Base-by-base conservation (phyloP, 2,888 invertebrate genomes). In the Ligdia adustata region DNA sequence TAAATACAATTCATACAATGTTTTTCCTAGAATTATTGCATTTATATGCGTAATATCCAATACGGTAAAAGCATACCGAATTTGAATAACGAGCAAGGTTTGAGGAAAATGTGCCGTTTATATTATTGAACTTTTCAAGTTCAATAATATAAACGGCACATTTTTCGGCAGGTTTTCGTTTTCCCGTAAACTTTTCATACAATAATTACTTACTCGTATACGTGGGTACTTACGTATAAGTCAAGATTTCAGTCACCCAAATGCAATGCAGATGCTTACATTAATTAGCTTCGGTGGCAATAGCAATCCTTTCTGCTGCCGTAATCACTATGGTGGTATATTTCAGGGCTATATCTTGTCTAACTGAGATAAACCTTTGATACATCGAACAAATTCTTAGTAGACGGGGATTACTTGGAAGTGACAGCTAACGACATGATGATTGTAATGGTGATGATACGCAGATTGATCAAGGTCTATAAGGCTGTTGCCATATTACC, bases 1-100 rank as follows among this genome's bases (percentile, higher is more conserved):
- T 15, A 31, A 47, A 47, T 49, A 15, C 12, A 5, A 26, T 22
- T 14, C 26, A 28, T 43, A 39, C 40, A 12, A 32, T 9, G 14
- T n/a, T 34, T 12, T 67, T 63, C 61, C 15, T 4, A 52, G 66
- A 61, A 65, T 40, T 28, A 28, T 24, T 46, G 28, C 28, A 40
- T 35, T 43, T 55, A 58, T 45, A 31, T 38, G 46, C 32, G 53
- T 49, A 43, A 48, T 41, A 38, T 11, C 2, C 7, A 26, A 34
- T 26, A 27, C 12, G 29, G 42, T 53, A 39, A 29, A 15, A n/a
- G n/a, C n/a, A n/a, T 20, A 31, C 35, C 4, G n/a, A n/a, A 47
- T 26, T 32, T 9, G 12, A 20, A n/a, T 38, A 31, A 6, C 11
- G n/a, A n/a, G 12, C 27, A 28, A 38, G 15, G 27, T 26, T 42